Conservation (phyloP, 2,888 invertebrate genomes). For the Oxytorus armatus region DNA sequence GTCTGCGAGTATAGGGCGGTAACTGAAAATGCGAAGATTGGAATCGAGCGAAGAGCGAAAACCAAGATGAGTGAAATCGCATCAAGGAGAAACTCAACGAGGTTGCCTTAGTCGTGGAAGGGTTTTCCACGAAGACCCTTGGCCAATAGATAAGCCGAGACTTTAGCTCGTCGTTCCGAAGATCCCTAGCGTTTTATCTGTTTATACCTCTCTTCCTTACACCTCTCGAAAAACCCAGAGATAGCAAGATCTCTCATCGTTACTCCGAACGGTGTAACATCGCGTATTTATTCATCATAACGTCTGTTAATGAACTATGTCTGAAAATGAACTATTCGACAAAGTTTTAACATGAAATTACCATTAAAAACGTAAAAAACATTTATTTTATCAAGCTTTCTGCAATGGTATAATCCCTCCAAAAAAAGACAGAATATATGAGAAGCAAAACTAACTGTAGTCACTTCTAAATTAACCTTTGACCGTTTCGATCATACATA, state of each 20-base stretch:
- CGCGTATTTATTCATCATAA: background rate
- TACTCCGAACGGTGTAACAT: background rate
- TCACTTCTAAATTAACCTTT: background rate
- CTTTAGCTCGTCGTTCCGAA: slow-evolving; percentile 14
- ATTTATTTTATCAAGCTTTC: too few species aligned
- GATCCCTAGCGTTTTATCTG: slow-evolving; percentile 20
- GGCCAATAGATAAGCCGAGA: slow-evolving; percentile 15
- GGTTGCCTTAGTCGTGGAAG: slow-evolving; percentile 32
- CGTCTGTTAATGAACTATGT: background rate
- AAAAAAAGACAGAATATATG: too few species aligned
- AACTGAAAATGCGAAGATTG: slow-evolving; percentile 35
- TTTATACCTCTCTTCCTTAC: slow-evolving; percentile 16
- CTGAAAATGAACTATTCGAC: background rate
- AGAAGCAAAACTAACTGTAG: background rate
- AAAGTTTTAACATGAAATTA: background rate
- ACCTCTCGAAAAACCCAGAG: slow-evolving; percentile 2
- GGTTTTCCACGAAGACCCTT: slow-evolving; percentile 37
- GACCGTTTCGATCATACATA: background rate
- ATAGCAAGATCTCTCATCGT: background rate
- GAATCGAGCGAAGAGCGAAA: slow-evolving; percentile 35
- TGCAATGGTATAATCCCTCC: too few species aligned
- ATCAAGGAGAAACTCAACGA: slow-evolving; percentile 49
- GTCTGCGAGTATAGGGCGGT: slow-evolving; percentile 36
- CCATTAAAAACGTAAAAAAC: background rate
- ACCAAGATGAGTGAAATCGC: slow-evolving; percentile 50